These are phyloP conservation scores for Drosophila atroscutellata DNA, from an alignment of 2,888 invertebrate genomes.

Conservation along the genomic window DNA sequence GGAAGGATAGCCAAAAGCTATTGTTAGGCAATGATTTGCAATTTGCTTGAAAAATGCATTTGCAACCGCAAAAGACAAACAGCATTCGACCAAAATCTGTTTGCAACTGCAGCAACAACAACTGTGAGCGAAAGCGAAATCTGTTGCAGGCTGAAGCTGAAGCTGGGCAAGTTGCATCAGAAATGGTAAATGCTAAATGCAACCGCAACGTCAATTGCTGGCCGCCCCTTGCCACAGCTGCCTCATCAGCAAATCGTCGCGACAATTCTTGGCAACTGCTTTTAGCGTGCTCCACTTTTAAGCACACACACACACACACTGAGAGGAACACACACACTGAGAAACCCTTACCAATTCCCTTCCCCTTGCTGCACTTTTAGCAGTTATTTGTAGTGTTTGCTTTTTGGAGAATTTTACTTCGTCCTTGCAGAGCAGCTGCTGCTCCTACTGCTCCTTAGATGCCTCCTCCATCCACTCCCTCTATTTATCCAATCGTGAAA, in stretches of 20 bases:
- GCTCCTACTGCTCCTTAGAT: background rate
- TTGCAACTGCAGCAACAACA: slow-evolving; percentile 16
- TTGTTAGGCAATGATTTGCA: slow-evolving; percentile 82
- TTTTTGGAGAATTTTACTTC: slow-evolving; percentile 30
- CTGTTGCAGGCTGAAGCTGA: slow-evolving; percentile 22
- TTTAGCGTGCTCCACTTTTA: slow-evolving; percentile 52
- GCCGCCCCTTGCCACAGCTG: slow-evolving; percentile 42
- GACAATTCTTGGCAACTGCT: slow-evolving; percentile 77
- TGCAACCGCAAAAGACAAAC: slow-evolving; percentile 79
- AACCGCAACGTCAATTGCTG: slow-evolving; percentile 78
- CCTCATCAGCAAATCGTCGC: slow-evolving; percentile 69
- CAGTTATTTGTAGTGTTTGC: slow-evolving; percentile 52
- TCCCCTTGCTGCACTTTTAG: slow-evolving; percentile 35
- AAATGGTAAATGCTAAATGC: slow-evolving; percentile 61
- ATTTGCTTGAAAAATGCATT: slow-evolving; percentile 82
- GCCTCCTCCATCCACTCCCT: background rate
- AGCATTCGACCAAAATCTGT: slow-evolving; percentile 42
- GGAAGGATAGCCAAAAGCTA: slow-evolving; percentile 50
- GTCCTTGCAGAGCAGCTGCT: slow-evolving; percentile 1
- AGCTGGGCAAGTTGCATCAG: slow-evolving; percentile 39
- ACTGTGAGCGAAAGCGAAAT: slow-evolving; percentile 54
- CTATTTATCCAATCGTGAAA: slow-evolving; percentile 7
- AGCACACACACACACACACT: background rate
- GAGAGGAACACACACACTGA: background rate
- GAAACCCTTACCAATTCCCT: background rate